phyloP scores from a whole-genome alignment of 2,797 vertebrate species.

The Cyclopterus lumpus region DNA sequence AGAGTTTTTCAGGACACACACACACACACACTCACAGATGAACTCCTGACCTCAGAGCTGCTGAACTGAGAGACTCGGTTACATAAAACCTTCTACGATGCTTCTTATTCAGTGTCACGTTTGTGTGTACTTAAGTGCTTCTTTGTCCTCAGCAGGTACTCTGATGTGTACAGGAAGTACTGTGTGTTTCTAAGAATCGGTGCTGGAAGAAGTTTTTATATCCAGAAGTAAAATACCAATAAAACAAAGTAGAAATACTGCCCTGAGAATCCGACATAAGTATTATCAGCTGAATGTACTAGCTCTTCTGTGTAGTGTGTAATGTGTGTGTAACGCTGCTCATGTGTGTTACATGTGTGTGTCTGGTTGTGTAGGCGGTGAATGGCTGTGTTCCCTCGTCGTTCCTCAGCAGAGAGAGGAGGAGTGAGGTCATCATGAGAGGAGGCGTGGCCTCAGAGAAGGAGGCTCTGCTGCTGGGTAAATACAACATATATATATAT shows the following conservation, averaged over 20 bases:
- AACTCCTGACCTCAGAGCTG: constrained; percentile 3
- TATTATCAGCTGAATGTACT: not conserved
- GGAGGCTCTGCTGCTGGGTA: constrained; percentile 95
- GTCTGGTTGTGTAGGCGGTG: constrained; percentile 80
- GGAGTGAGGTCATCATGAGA: constrained; percentile 82
- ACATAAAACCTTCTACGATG: not conserved
- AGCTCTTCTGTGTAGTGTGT: not conserved
- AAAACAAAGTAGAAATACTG: too few species aligned
- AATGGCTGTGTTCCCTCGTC: constrained; percentile 87
- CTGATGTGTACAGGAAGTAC: not conserved
- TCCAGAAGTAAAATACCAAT: too few species aligned
- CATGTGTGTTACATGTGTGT: constrained; percentile 8
- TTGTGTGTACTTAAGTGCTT: not conserved
- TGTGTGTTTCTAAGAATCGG: not conserved
- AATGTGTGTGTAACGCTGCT: not conserved
- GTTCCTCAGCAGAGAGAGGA: constrained; percentile 88
- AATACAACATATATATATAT: constrained; percentile 42
- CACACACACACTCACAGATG: not conserved
- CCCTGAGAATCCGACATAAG: too few species aligned
- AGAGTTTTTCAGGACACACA: too few species aligned
- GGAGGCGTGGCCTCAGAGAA: constrained; percentile 90
- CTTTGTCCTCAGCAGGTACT: not conserved
- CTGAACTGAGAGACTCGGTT: not conserved
- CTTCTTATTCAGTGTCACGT: not conserved
- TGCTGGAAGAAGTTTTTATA: too few species aligned